These are phyloP conservation scores for Anguilla rostrata DNA, from an alignment of 2,113 vertebrate genomes.

Conservation along the genomic window DNA sequence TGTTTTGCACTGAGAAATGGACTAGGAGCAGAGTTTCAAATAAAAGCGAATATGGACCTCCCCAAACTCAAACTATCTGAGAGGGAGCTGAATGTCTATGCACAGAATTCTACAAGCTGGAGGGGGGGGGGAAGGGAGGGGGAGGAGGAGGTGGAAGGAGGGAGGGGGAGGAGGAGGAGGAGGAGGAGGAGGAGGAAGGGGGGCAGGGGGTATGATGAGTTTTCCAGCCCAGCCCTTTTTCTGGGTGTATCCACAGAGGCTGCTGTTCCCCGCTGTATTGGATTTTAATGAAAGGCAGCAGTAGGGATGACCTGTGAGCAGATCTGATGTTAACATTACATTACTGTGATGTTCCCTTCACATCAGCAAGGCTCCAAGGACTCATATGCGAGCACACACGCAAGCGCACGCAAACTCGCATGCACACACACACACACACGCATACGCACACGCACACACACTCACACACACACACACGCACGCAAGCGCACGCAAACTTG, in stretches of 20 bases:
- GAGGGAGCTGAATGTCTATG: not conserved
- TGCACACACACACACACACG: not conserved
- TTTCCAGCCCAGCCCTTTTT: not conserved
- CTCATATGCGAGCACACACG: not conserved
- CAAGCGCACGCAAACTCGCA: not conserved
- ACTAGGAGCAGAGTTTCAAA: not conserved
- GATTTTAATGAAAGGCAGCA: conserved; percentile 15
- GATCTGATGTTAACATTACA: not conserved
- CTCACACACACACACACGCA: not conserved
- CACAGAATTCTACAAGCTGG: not conserved
- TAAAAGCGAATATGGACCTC: not conserved
- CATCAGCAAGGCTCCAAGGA: not conserved
- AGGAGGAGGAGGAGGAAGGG: too few species aligned
- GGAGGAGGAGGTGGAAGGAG: not conserved
- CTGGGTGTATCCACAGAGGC: not conserved
- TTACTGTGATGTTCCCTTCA: conserved; percentile 3
- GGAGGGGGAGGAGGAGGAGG: not conserved
- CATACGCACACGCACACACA: not conserved
- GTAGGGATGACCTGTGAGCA: not conserved
- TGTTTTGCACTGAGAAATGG: not conserved
- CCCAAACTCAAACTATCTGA: not conserved
- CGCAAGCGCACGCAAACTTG: too few species aligned
- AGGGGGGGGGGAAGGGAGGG: not conserved
- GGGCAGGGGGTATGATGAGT: not conserved
- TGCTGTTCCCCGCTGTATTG: not conserved